phyloP scores from a whole-genome alignment of 1,140 invertebrate species.

The Camponotus pennsylvanicus region DNA sequence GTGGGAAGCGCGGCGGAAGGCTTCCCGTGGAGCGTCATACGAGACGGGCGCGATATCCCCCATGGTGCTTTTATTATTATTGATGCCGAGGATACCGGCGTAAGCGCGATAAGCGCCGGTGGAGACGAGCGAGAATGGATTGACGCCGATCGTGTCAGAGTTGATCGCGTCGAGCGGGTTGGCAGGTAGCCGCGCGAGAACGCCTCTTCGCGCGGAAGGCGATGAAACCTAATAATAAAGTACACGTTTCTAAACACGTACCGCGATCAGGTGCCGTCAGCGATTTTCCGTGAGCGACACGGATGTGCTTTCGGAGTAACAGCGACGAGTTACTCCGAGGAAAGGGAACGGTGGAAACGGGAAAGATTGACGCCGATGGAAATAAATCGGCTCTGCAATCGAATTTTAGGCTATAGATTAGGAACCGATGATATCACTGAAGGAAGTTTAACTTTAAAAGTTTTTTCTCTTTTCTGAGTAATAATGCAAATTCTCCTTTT shows the following conservation, averaged over 20 bases:
- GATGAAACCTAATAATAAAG: conserved; percentile 56
- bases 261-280: conserved; percentile 47
- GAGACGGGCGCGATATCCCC: conserved; percentile 60
- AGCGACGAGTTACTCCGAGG: conserved; percentile 8
- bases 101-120: conserved; percentile 49
- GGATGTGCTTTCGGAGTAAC: conserved; percentile 45
- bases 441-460: not conserved
- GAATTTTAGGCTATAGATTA: conserved; percentile 9
- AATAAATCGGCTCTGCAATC: conserved; percentile 41
- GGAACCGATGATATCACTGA: too few relatives aligned
- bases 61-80: conserved; percentile 59
- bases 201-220: conserved; percentile 29
- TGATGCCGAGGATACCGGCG: conserved; percentile 49
- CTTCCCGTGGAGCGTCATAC: conserved; percentile 62
- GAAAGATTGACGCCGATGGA: conserved; percentile 31
- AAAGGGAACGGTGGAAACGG: conserved; percentile 5
- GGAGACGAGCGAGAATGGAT: conserved; percentile 54
- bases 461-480: not conserved
- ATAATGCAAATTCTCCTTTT: not conserved
- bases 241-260: conserved; percentile 45
- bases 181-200: not conserved
- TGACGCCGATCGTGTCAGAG: conserved; percentile 49
- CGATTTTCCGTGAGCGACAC: conserved; percentile 51
- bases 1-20: conserved; percentile 62
- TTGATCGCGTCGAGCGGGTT: conserved; percentile 27